Conservation (phyloP, 2,797 vertebrate genomes). For the Acipenser oxyrinchus region DNA sequence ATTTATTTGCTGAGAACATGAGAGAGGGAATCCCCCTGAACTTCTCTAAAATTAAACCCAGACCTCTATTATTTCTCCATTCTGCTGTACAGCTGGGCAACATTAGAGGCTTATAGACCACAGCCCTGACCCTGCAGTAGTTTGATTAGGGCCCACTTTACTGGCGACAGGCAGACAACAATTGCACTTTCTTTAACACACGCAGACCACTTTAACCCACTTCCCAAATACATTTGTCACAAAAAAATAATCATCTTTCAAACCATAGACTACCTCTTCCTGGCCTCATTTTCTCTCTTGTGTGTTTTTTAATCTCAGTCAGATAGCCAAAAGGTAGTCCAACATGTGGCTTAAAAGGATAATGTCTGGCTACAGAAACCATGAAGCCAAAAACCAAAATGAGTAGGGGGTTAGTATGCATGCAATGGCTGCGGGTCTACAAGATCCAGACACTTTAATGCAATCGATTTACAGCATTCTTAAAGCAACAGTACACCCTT, state of each 20-base stretch:
- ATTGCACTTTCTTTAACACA: slow-evolving; percentile 35
- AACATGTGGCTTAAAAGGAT: no score
- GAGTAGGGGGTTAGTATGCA: background rate
- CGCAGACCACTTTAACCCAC: slow-evolving; percentile 15
- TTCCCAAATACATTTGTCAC: slow-evolving; percentile 12
- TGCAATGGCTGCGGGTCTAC: background rate
- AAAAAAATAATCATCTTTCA: slow-evolving; percentile 13
- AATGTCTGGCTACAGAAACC: background rate
- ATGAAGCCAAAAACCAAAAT: slow-evolving; percentile 1
- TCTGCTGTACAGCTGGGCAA: slow-evolving; percentile 55
- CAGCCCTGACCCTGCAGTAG: slow-evolving; percentile 44
- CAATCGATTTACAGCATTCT: background rate
- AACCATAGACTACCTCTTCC: slow-evolving; percentile 3
- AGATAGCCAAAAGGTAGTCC: slow-evolving; percentile 1
- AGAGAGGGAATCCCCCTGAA: background rate
- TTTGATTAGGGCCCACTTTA: slow-evolving; percentile 45
- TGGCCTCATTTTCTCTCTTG: slow-evolving; percentile 38
- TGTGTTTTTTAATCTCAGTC: slow-evolving; percentile 5
- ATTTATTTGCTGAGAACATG: background rate
- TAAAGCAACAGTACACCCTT: background rate
- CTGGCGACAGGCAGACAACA: slow-evolving; percentile 33
- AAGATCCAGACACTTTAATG: background rate
- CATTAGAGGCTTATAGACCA: slow-evolving; percentile 52
- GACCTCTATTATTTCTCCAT: slow-evolving; percentile 21
- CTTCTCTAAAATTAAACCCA: slow-evolving; percentile 24